Base-by-base conservation (phyloP, 2,113 vertebrate genomes). In the Eupsittula cactorum region DNA sequence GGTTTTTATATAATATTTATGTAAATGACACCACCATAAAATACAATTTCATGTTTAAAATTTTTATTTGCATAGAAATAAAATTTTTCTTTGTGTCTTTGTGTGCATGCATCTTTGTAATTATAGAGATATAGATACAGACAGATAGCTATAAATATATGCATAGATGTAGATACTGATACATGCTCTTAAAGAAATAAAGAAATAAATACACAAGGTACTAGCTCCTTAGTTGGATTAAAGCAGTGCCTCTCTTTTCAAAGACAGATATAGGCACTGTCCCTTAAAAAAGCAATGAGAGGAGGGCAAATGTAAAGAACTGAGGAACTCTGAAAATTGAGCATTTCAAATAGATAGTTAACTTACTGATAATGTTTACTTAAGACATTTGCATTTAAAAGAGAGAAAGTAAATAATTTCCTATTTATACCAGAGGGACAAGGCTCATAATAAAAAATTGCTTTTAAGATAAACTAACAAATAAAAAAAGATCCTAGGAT, bases 231-330 rank as follows among this genome's bases (percentile, higher is more conserved):
- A 90, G 10, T 6, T 57, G 16, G 6, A 25, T 68, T 27, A 82
- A 94, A 85, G 1, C 5, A 11, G 3, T 13, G 3, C 3, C 15
- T 76, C 31, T 49, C 5, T 70, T 90, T 70, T 55, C 35, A 41
- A 63, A 86, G 37, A 33, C 0, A 47, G 19, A 82, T 86, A 50
- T 21, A 55, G 0, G 1, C 15, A 52, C 2, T 9, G 18, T 11
- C 18, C 8, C 4, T 84, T 35, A 16, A 90, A 80, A 73, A 15
- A 47, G 2, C 16, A 0, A 1, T 60, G 10, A 71, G 8, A 70
- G 11, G 1, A 63, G 5, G 4, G 2, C 6, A 46, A 6, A 4
- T 33, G 7, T 47, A 67, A 71, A 74, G 17, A 76, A 28, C 5
- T 29, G 9, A 91, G 10, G 44, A 65, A 74, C 73, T 88, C n/a